Base-by-base conservation (phyloP, 1,140 invertebrate species). In the Bombus pascuorum region DNA sequence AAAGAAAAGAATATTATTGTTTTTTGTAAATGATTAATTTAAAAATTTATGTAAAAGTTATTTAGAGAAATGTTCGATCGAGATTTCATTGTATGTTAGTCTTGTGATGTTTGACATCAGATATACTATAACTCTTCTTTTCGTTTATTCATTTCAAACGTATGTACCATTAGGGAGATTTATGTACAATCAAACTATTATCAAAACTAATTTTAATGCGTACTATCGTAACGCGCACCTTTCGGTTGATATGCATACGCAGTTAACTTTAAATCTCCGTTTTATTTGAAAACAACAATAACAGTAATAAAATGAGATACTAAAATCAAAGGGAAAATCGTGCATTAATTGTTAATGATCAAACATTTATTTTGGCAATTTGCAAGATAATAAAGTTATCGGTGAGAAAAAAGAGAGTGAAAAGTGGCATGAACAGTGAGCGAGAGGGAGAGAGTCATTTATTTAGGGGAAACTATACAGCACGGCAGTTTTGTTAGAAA, bases 401-500 rank as follows among this genome's bases (percentile, higher is more conserved):
- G 78, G 74, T 78, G 87, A 89, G 79, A 89, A 90, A 91, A 86
- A 81, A 90, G 90, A 92, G 88, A 86, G 85, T 83, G 87, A 90
- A 86, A 89, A 79, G 84, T 87, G 90, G 86, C 91, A 91, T 89
- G 89, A 92, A 87, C 89, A 91, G 91, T 62, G 65, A 66, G 53
- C 34, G 47, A 75, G 57, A 42, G 70, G 25, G 59, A 47, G 53
- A 47, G 47, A 39, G 42, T 91, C 73, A 88, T 81, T 86, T 88
- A 66, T 78, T 91, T 88, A 91, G 87, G 89, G 73, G 89, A 86
- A 90, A 91, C 90, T 91, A 87, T 91, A 92, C 90, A 83, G 91
- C 92, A 89, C 87, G 88, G 89, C 92, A 89, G 92, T 91, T 92
- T 87, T 83, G 87, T 92, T 92, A 90, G 81, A 91, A 91, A 92